These are phyloP conservation scores for Anthoscopus minutus DNA, from an alignment of 2,113 vertebrate species.

Conservation along the genomic window DNA sequence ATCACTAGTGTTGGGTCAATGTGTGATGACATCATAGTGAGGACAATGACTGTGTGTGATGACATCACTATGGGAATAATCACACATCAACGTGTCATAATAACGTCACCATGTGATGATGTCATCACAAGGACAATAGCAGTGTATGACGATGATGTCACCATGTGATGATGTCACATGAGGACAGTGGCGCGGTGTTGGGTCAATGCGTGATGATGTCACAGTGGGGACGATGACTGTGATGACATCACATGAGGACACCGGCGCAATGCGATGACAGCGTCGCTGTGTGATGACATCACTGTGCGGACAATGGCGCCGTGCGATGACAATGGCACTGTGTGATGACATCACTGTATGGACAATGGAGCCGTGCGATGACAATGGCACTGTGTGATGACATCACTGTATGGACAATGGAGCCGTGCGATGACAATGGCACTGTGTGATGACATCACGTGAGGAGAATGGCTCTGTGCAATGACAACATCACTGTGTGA, in stretches of 20 bases:
- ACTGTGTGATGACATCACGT: too few species aligned
- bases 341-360: not conserved
- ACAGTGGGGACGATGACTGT: too few species aligned
- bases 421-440: too few species aligned
- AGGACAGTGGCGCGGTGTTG: too few species aligned
- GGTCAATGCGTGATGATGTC: too few species aligned
- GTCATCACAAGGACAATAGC: too few species aligned
- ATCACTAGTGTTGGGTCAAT: rapidly evolving
- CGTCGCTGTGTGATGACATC: not conserved
- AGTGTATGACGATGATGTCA: rapidly evolving
- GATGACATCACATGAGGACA: not conserved
- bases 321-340: rapidly evolving
- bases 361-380: too few species aligned
- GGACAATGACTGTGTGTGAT: not conserved
- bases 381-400: not conserved
- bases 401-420: not conserved
- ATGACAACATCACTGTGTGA: too few species aligned
- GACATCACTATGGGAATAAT: not conserved
- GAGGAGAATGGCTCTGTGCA: not conserved
- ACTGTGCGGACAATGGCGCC: rapidly evolving
- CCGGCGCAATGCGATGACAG: too few species aligned
- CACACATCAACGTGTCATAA: too few species aligned
- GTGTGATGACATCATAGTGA: not conserved
- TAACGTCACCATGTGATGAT: not conserved
- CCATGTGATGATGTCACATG: not conserved